These are phyloP conservation scores for Turritopsis dohrnii DNA, from an alignment of 30 jellyfish, hydroid and myxozoan species.

Conservation along the genomic window DNA sequence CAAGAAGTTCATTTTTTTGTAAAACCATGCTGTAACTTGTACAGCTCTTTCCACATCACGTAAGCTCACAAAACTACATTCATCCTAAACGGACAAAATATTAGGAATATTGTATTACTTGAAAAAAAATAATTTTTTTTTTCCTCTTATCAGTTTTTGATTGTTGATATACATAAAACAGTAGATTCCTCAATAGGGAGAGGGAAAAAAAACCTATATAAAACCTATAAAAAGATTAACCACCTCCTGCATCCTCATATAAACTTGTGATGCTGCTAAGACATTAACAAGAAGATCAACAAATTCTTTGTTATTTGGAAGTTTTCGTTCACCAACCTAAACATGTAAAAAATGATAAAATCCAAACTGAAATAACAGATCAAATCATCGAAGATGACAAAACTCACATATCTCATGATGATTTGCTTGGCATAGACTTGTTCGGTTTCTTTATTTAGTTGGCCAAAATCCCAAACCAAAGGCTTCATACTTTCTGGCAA, in stretches of 20 bases:
- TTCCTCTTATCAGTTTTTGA: too few species aligned
- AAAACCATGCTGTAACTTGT: conserved; percentile 66
- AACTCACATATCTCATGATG: conserved; percentile 43
- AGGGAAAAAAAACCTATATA: too few species aligned
- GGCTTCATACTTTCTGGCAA: conserved; percentile 71
- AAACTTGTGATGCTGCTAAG: conserved; percentile 42
- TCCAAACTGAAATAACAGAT: neutral
- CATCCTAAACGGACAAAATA: conserved; percentile 31
- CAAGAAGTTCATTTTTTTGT: conserved; percentile 44
- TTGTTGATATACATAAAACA: too few species aligned
- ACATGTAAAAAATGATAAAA: neutral
- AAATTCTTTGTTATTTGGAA: conserved; percentile 38
- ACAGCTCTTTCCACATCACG: conserved; percentile 85
- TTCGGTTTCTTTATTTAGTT: conserved; percentile 50
- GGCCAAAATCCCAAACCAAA: conserved; percentile 76
- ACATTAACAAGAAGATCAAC: conserved; percentile 18
- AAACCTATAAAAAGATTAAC: too few species aligned
- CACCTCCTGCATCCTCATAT: conserved; percentile 55
- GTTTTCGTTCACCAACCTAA: conserved; percentile 30
- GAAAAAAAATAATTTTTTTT: too few species aligned
- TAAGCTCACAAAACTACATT: conserved; percentile 77
- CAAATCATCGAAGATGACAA: neutral
- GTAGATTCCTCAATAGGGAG: too few species aligned
- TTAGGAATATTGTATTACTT: neutral
- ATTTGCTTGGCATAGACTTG: conserved; percentile 49